phyloP scores from a whole-genome alignment of 1,140 invertebrate species.

The Drosophila yakuba region DNA sequence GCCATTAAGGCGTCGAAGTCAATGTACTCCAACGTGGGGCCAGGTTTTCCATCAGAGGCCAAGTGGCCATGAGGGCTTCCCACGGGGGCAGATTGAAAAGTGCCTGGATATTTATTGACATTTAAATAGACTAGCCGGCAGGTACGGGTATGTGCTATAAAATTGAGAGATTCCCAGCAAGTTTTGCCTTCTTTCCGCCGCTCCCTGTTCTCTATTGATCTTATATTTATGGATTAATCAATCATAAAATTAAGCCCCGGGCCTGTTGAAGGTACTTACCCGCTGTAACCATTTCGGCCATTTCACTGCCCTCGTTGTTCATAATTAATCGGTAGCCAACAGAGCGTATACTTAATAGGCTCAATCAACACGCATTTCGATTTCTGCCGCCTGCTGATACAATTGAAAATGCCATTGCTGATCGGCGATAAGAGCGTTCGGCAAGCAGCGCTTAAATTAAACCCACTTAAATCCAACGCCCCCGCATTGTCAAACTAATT shows the following conservation, averaged over 20 bases:
- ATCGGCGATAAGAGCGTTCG: slow-evolving; percentile 5
- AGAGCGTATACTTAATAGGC: slow-evolving; percentile 23
- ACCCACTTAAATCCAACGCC: slow-evolving; percentile 5
- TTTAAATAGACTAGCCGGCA: slow-evolving; percentile 53
- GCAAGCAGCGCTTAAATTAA: slow-evolving; percentile 10
- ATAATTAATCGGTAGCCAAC: slow-evolving; percentile 33
- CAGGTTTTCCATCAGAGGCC: background rate
- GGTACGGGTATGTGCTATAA: background rate
- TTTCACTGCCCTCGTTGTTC: slow-evolving; percentile 1
- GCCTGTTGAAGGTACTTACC: background rate
- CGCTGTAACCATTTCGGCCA: background rate
- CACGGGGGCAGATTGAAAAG: background rate
- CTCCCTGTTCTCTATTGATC: slow-evolving; percentile 28
- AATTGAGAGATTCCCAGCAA: slow-evolving; percentile 7
- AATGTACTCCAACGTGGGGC: slow-evolving; percentile 50
- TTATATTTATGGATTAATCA: slow-evolving; percentile 44
- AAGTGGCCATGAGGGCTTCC: background rate
- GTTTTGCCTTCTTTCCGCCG: background rate
- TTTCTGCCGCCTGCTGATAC: slow-evolving; percentile 1
- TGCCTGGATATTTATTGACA: slow-evolving; percentile 54
- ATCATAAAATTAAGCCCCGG: slow-evolving; percentile 22
- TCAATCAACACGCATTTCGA: slow-evolving; percentile 27
- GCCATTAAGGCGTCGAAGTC: slow-evolving; percentile 63
- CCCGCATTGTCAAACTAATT: slow-evolving; percentile 59
- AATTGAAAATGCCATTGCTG: slow-evolving; percentile 9